Evolutionary conservation across 2,797 vertebrate species (phyloP), one percentile per base, ranked within the genome.

Genomic region (Urosaurus nigricauda): DNA sequence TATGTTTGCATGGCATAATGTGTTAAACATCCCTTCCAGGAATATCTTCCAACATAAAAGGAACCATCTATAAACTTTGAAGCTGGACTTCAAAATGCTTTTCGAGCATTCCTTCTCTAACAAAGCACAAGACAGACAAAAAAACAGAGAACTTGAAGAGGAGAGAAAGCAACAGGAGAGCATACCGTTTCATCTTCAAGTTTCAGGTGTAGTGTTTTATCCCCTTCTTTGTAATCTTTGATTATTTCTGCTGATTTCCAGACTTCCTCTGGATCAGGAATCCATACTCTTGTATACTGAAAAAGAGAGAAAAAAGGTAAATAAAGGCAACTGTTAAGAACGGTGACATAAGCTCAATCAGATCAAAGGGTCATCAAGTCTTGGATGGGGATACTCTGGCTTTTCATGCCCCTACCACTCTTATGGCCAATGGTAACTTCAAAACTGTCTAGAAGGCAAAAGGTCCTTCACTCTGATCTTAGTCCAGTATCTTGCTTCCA

Each of bases 171-270:
- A 2, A 29, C 21, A 85, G 4, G 5, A 29, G 29, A 24, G 90
- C 95, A 96, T 96, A 99, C 98, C 84, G 97, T 98, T 90, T 98
- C 99, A 98, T 99, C 98, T 95, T 99, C 99, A 37, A 99, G 94
- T 90, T 96, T 97, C 75, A 99, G 97, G 81, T 97, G 97, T 2
- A 99, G 97, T 73, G 96, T 92, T n/a, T 96, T 78, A 40, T 98
- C 98, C 73, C 98, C 98, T 19, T 98, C 98, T 92, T 97, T 98
- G 93, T 98, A 99, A 95, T 99, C 98, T 95, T 96, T 97, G 93
- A 92, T 96, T 92, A 99, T 98, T 95, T 99, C 99, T 13, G 98
- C 99, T 0, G 98, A 97, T 90, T 90, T 97, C 99, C 99, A 99
- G 32, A 99, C 98, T 16, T 99, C 98, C 0, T 98, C 97, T 0